These are phyloP conservation scores for Oryzias melastigma DNA, from an alignment of 2,113 vertebrate species.

Conservation along the genomic window DNA sequence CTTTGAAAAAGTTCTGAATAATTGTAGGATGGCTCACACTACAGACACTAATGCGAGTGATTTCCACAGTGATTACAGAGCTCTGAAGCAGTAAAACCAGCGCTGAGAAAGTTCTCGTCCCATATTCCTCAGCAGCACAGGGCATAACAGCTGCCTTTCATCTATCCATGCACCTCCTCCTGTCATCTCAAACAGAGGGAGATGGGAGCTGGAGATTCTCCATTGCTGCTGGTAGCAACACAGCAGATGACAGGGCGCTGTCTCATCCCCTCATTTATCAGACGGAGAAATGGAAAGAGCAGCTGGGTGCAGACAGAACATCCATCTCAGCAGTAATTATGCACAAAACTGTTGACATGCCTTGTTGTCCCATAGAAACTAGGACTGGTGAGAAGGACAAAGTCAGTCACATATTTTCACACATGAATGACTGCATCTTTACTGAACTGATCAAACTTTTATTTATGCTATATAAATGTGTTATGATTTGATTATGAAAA, in stretches of 20 bases:
- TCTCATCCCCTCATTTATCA: conserved; percentile 63
- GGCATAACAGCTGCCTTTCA: too few relatives aligned
- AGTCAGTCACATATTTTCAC: conserved; percentile 34
- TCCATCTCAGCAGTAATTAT: conserved; percentile 71
- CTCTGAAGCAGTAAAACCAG: too few relatives aligned
- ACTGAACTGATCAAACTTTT: conserved; percentile 30
- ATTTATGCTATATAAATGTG: too few relatives aligned
- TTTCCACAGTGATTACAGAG: too few relatives aligned
- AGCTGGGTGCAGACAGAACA: conserved; percentile 56
- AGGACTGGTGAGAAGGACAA: conserved; percentile 11
- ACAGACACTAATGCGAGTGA: too few relatives aligned
- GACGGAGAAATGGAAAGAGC: conserved; percentile 65
- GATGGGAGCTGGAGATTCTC: conserved; percentile 69
- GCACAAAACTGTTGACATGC: conserved; percentile 54
- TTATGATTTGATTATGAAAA: too few relatives aligned
- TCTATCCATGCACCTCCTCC: too few relatives aligned
- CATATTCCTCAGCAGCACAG: too few relatives aligned
- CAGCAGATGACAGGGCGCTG: conserved; percentile 62
- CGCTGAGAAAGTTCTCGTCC: too few relatives aligned
- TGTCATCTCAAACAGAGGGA: conserved; percentile 20
- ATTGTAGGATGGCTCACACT: too few relatives aligned
- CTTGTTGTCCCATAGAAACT: conserved; percentile 33
- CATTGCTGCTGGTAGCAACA: conserved; percentile 30
- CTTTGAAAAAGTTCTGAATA: too few relatives aligned
- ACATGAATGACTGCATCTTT: conserved; percentile 10